phyloP scores from a whole-genome alignment of 2,888 invertebrate genomes.

The Sinodicranocentrus sp. region DNA sequence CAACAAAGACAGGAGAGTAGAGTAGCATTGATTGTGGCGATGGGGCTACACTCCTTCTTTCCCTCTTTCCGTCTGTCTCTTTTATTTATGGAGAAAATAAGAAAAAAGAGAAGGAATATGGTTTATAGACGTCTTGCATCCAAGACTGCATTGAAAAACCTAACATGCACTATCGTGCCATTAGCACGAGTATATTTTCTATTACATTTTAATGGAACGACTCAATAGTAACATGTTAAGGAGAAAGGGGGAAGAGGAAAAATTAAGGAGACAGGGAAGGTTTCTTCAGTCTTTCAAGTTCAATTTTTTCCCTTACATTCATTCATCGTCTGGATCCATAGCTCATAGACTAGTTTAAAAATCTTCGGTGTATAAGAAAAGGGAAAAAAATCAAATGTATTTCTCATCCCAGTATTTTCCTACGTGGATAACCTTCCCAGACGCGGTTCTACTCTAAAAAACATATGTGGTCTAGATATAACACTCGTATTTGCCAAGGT shows the following conservation, averaged over 20 bases:
- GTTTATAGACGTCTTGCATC: neutral
- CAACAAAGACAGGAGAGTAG: conserved; percentile 54
- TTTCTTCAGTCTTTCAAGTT: too few species aligned
- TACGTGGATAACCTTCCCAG: too few species aligned
- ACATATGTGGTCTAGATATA: neutral
- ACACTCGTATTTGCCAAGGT: neutral
- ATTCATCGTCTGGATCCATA: too few species aligned
- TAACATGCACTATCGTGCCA: conserved; percentile 1
- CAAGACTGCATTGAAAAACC: neutral
- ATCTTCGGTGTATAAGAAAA: too few species aligned
- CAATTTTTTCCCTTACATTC: too few species aligned
- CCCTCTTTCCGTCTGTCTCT: neutral
- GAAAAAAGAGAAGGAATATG: neutral
- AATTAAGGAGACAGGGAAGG: neutral
- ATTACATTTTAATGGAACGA: neutral
- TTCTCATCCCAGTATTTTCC: too few species aligned
- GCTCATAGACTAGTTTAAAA: too few species aligned
- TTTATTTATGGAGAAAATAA: neutral
- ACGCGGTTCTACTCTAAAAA: too few species aligned
- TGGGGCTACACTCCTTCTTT: neutral
- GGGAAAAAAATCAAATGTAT: too few species aligned
- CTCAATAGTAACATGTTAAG: neutral
- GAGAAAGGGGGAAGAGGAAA: neutral
- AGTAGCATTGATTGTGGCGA: conserved; percentile 53
- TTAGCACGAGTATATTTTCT: neutral